Conservation (phyloP, 2,888 invertebrate genomes). For the Perizoma flavofasciatum region DNA sequence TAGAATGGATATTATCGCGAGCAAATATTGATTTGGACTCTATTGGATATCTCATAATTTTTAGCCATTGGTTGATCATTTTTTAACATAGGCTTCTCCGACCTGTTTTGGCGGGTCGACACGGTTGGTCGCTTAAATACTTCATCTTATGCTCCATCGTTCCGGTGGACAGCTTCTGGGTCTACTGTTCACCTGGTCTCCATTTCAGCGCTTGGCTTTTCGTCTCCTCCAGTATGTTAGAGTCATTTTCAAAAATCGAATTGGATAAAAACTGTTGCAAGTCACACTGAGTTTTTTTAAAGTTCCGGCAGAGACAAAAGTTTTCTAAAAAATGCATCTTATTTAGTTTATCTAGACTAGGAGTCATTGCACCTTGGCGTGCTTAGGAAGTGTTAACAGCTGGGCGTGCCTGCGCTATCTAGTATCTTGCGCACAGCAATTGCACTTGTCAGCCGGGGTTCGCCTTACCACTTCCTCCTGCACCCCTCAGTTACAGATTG, state of each 20-base stretch:
- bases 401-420: conserved; percentile 73
- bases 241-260: conserved; percentile 7
- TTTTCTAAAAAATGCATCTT: conserved; percentile 33
- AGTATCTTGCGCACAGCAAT: conserved; percentile 65
- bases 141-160: no score
- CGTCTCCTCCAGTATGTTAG: no score
- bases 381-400: conserved; percentile 53
- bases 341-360: conserved; percentile 43
- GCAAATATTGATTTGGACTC: no score
- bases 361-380: conserved; percentile 40
- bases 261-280: conserved; percentile 14
- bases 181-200: no score
- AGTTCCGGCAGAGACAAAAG: conserved; percentile 20
- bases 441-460: conserved; percentile 68
- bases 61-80: no score
- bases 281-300: conserved; percentile 20
- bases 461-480: conserved; percentile 39
- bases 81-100: no score
- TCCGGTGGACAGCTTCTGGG: no score
- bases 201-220: no score
- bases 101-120: no score
- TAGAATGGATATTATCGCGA: no score
- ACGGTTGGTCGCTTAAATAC: no score
- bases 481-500: conserved; percentile 18
- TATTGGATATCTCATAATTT: no score